Conservation (phyloP, 1,140 invertebrate genomes). For the Branchinecta lynchi region DNA sequence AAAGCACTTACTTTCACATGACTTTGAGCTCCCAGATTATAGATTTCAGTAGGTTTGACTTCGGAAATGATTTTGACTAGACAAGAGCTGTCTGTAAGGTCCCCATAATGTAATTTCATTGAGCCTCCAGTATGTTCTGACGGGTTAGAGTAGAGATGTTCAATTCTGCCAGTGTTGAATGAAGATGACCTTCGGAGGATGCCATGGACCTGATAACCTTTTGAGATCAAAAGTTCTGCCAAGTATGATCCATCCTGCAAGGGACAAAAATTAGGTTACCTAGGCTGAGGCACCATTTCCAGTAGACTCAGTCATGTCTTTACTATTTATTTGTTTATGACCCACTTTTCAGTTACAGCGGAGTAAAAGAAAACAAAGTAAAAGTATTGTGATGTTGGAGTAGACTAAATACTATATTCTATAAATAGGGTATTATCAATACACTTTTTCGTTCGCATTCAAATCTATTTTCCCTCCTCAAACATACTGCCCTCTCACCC, state of each 20-base stretch:
- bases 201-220: constrained; percentile 93
- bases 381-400: too few species aligned
- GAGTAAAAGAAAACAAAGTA: too few species aligned
- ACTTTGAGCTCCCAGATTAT: constrained; percentile 98
- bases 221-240: constrained; percentile 78
- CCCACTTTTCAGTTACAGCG: too few species aligned
- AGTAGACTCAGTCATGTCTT: too few species aligned
- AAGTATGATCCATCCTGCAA: constrained; percentile 97
- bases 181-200: constrained; percentile 85
- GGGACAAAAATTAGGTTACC: constrained; percentile 19
- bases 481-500: too few species aligned
- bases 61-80: constrained; percentile 83
- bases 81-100: constrained; percentile 95
- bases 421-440: too few species aligned
- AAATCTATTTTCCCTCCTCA: too few species aligned
- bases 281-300: too few species aligned
- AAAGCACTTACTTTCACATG: constrained; percentile 78
- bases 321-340: too few species aligned
- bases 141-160: constrained; percentile 85
- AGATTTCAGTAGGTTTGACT: constrained; percentile 83
- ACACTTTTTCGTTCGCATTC: too few species aligned
- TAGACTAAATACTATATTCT: too few species aligned
- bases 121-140: constrained; percentile 60
- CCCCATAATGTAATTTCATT: constrained; percentile 96
- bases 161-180: constrained; percentile 90